Evolutionary conservation across 1,140 invertebrate species (phyloP).

Genomic region (Dermatophagoides farinae): DNA sequence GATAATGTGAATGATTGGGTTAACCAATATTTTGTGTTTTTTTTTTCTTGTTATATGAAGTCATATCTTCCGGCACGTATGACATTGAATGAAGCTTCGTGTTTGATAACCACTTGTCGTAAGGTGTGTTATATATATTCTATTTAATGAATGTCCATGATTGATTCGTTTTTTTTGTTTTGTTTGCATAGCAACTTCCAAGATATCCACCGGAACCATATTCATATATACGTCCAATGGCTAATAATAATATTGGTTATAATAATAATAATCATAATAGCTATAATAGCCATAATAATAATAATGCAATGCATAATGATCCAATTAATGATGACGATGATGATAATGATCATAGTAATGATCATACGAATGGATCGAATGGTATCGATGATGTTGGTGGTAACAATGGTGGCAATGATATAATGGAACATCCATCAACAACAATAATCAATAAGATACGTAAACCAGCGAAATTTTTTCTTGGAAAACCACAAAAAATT

Average conservation of each 20-base stretch:
- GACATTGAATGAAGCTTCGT: conserved; percentile 6
- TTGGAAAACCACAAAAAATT: conserved; percentile 1
- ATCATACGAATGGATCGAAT: neutral
- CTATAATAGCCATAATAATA: neutral
- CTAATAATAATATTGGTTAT: neutral
- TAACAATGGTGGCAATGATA: neutral
- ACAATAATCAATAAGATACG: neutral
- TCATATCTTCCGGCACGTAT: conserved; percentile 4
- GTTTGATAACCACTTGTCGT: neutral
- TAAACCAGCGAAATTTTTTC: neutral
- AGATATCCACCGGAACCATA: conserved; percentile 1
- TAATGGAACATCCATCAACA: too few relatives aligned
- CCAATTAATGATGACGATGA: neutral
- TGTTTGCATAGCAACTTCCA: conserved; percentile 2
- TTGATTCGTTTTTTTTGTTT: too few relatives aligned
- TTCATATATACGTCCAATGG: neutral
- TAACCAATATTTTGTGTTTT: too few relatives aligned
- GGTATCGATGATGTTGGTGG: neutral
- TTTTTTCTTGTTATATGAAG: too few relatives aligned
- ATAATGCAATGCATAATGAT: neutral
- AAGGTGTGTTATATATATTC: neutral
- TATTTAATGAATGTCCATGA: too few relatives aligned
- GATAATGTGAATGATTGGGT: too few relatives aligned
- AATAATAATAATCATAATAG: neutral
- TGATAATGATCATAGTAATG: neutral